Evolutionary conservation across 1,140 invertebrate species (phyloP), one percentile per base, ranked within the genome.

Genomic region (Lepeophtheirus salmonis): DNA sequence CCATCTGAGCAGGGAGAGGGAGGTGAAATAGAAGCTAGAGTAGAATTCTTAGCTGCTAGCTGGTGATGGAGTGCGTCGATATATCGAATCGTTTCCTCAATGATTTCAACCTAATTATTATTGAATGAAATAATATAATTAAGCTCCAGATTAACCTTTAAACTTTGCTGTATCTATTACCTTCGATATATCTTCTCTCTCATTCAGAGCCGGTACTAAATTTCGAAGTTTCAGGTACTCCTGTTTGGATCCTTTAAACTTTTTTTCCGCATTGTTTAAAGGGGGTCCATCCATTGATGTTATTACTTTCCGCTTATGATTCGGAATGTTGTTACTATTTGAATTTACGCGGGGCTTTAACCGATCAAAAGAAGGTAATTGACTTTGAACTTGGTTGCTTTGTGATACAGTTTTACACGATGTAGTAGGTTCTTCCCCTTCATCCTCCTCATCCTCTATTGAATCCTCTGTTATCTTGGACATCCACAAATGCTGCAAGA

Each of bases 341-440:
- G 65, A 65, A 26, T 63, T 62, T 13, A 26, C 2, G 52, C 52
- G 52, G 23, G 52, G 52, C 23, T 54, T 54, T 18, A 54, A 23
- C 14, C 24, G 48, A 66, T 56, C 65, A 66, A 52, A 62, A 61
- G 60, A 62, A 63, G 54, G 12, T 22, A 13, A 6, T 3, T 20
- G 14, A 14, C 14, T 13, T 6, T 14, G 54, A n/a, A 26, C 16
- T 22, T 56, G 17, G 14, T 26, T 60, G 16, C 10, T 13, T 21
- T n/a, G 24, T 12, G 10, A 4, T 14, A n/a, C n/a, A n/a, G n/a
- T n/a, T n/a, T n/a, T n/a, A n/a, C n/a, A n/a, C n/a, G n/a, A n/a
- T n/a, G n/a, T n/a, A n/a, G n/a, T n/a, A n/a, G n/a, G n/a, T n/a
- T n/a, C n/a, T n/a, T n/a, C n/a, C n/a, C n/a, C 30, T 41, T 41